A percentile compares a stretch with the other conserved stretches of the same genome.
Evolutionary conservation across 1,140 invertebrate species (phyloP).

Genomic region (Pseudobourletiella spinata): DNA sequence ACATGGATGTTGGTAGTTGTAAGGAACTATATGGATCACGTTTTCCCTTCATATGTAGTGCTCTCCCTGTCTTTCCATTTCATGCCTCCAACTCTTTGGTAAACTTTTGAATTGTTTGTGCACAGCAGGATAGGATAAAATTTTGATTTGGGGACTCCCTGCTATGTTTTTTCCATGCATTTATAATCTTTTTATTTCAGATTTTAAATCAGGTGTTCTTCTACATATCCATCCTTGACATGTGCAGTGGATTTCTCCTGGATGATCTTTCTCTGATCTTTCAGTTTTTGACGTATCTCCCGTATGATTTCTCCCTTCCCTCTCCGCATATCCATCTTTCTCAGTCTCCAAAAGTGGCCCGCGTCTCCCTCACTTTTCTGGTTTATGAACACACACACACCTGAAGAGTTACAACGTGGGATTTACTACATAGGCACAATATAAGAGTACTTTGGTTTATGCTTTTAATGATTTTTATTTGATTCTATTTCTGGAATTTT

Average conservation of each 20-base stretch:
- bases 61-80: neutral
- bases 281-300: too few species aligned
- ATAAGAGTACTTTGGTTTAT: too few species aligned
- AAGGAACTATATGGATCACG: constrained; percentile 22
- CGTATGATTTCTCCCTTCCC: too few species aligned
- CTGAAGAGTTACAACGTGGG: too few species aligned
- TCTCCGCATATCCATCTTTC: too few species aligned
- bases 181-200: constrained; percentile 34
- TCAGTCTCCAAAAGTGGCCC: too few species aligned
- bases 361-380: too few species aligned
- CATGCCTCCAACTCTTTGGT: constrained; percentile 8
- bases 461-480: constrained; percentile 27
- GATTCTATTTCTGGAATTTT: constrained; percentile 32
- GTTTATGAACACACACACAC: too few species aligned
- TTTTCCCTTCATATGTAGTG: constrained; percentile 16
- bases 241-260: constrained; percentile 2
- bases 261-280: constrained; percentile 1
- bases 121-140: constrained; percentile 32
- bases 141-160: constrained; percentile 37
- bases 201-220: constrained; percentile 32
- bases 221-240: neutral
- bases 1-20: too few species aligned
- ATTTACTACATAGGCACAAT: too few species aligned
- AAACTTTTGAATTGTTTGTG: constrained; percentile 24
- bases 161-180: constrained; percentile 36